Evolutionary conservation across 2,888 invertebrate species (phyloP), one percentile per base, ranked within the genome.

Genomic region (Hymenopus coronatus): DNA sequence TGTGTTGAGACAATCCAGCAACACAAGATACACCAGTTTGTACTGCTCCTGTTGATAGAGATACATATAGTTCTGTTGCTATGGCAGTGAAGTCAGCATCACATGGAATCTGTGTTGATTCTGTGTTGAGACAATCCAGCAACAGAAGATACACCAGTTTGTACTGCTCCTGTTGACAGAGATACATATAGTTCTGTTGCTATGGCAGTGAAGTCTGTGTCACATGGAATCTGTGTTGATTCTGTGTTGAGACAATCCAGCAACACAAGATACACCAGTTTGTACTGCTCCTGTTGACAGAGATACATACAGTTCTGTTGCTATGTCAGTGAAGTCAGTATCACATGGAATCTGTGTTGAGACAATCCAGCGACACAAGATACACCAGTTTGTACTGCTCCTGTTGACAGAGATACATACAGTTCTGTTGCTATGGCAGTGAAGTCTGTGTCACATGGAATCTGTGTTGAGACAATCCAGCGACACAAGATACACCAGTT

Each of bases 81-180:
- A 89, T 90, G 2, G 90, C 88, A 0, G 91, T 91, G 82, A 94
- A 92, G 12, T 91, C 89, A 1, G 92, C 91, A 89, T 93, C 92
- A 87, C 94, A 94, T 1, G 91, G 90, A 83, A 94, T 91, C 1
- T 91, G 91, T 0, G 93, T 93, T 12, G 92, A 91, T 70, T 93
- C 91, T 0, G 93, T 92, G 28, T 92, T 91, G 12, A 94, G 91
- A 91, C 93, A 93, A 91, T 94, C 94, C 0, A 94, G 91, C 15
- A 94, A 91, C 0, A 93, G 92, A 88, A 94, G 92, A 91, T 94
- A 94, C 1, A 93, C 93, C 30, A 94, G 90, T 90, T 94, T 92
- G 91, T 94, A 94, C 91, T 94, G 94, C 88, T 94, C 93, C 88
- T 91, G 84, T 28, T n/a, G n/a, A n/a, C 9, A 12, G 28, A 25